A percentile compares a stretch with the other conserved stretches of the same genome.
These are phyloP conservation scores for Panzeria rudis DNA, from an alignment of 2,888 invertebrate genomes.

Conservation along the genomic window DNA sequence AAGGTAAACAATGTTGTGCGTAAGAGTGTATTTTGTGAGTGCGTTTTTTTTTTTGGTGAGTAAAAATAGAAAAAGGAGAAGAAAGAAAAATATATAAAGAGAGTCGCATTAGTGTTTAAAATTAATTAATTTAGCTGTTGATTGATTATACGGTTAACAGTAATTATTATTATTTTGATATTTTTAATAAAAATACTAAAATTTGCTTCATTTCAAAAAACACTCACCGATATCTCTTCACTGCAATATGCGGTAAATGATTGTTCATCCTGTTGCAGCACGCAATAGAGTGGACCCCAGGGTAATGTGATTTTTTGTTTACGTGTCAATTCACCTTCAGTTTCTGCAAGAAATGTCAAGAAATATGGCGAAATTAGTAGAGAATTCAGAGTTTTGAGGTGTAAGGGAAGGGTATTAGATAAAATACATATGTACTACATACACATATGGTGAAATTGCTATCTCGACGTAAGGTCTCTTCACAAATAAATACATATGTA, in stretches of 20 bases:
- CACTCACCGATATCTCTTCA: conserved; percentile 89
- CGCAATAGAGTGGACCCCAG: conserved; percentile 90
- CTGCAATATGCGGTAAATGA: conserved; percentile 89
- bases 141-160: conserved; percentile 23
- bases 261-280: conserved; percentile 88
- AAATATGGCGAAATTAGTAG: neutral
- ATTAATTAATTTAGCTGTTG: conserved; percentile 23
- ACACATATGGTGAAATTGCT: too few species aligned
- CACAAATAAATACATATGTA: too few species aligned
- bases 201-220: neutral
- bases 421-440: too few species aligned
- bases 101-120: conserved; percentile 24
- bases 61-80: conserved; percentile 43
- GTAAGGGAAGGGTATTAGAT: too few species aligned
- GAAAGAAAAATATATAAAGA: conserved; percentile 44
- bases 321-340: conserved; percentile 83
- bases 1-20: conserved; percentile 8
- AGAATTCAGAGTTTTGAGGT: neutral
- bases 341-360: conserved; percentile 78
- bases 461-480: too few species aligned
- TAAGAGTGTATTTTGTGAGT: conserved; percentile 13
- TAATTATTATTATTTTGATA: conserved; percentile 2
- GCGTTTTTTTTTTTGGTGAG: conserved; percentile 14
- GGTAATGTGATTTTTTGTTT: conserved; percentile 80
- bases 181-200: neutral